Conservation (phyloP, 2,888 invertebrate species). For the Nematopogon swammerdamellus region DNA sequence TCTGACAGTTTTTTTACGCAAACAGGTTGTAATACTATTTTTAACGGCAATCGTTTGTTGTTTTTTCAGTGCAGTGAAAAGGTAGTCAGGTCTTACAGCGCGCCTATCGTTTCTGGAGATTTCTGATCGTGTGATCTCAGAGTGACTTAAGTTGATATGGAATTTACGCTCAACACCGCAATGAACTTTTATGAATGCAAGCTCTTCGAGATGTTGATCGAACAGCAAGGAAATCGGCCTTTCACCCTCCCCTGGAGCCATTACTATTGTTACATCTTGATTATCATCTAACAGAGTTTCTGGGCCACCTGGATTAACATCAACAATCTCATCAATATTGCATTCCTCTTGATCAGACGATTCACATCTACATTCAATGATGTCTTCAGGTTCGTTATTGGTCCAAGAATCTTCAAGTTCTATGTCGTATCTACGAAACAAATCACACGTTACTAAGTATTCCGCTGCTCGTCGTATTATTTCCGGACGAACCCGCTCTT, state of each 20-base stretch:
- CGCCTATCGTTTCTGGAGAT: conserved; percentile 11
- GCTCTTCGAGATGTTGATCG: conserved; percentile 11
- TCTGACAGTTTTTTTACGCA: conserved; percentile 12
- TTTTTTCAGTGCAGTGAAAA: conserved; percentile 11
- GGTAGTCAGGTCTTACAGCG: conserved; percentile 13
- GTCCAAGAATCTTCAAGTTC: neutral
- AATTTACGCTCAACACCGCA: conserved; percentile 10
- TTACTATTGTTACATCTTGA: conserved; percentile 9
- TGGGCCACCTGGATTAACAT: conserved; percentile 10
- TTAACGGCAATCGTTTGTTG: conserved; percentile 6
- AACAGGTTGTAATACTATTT: conserved; percentile 10
- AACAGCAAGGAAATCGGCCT: conserved; percentile 10
- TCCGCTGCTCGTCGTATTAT: conserved; percentile 9
- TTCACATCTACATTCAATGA: neutral
- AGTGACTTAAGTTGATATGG: conserved; percentile 10
- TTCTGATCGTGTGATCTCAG: conserved; percentile 12
- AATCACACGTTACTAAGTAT: conserved; percentile 8
- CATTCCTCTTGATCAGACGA: neutral
- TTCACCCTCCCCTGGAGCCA: conserved; percentile 13
- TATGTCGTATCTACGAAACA: neutral
- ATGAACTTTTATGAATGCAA: conserved; percentile 11
- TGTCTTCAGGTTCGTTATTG: neutral
- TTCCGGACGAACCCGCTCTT: conserved; percentile 11
- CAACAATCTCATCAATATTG: conserved; percentile 4
- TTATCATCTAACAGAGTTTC: conserved; percentile 13